A percentile compares a stretch with the other conserved stretches of the same genome.
These are phyloP conservation scores for Tragelaphus oryx DNA, from an alignment of 2,797 vertebrate genomes.

Conservation along the genomic window DNA sequence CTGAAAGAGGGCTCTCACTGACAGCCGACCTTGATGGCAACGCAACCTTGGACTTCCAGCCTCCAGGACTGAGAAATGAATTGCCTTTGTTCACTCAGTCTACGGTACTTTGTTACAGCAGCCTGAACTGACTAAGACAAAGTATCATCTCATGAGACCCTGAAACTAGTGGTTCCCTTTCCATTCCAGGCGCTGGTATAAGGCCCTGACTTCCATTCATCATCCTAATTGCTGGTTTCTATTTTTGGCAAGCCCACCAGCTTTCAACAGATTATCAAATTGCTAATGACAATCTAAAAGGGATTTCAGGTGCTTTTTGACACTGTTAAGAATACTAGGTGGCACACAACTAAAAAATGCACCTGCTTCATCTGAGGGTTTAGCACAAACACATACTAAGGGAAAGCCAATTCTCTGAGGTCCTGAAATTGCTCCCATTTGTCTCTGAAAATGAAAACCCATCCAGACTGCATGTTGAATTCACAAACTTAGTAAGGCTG, in stretches of 20 bases:
- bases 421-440: slow-evolving; percentile 62
- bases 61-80: neutral
- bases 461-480: slow-evolving; percentile 59
- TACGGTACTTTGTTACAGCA: neutral
- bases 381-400: slow-evolving; percentile 60
- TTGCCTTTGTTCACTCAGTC: neutral
- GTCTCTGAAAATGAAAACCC: slow-evolving; percentile 72
- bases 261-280: slow-evolving; percentile 44
- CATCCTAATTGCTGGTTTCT: neutral
- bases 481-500: slow-evolving; percentile 59
- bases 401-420: slow-evolving; percentile 72
- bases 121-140: neutral
- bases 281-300: neutral
- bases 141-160: neutral
- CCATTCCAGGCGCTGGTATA: neutral
- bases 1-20: neutral
- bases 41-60: neutral
- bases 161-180: neutral
- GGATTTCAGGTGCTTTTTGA: slow-evolving; percentile 38
- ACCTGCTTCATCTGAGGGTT: slow-evolving; percentile 61
- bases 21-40: neutral
- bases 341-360: slow-evolving; percentile 67
- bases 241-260: neutral
- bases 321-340: slow-evolving; percentile 47
- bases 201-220: neutral